A percentile compares a stretch with the other conserved stretches of the same genome.
These are phyloP conservation scores for Lipophrys pholis DNA, from an alignment of 2,113 vertebrate genomes.

Conservation along the genomic window DNA sequence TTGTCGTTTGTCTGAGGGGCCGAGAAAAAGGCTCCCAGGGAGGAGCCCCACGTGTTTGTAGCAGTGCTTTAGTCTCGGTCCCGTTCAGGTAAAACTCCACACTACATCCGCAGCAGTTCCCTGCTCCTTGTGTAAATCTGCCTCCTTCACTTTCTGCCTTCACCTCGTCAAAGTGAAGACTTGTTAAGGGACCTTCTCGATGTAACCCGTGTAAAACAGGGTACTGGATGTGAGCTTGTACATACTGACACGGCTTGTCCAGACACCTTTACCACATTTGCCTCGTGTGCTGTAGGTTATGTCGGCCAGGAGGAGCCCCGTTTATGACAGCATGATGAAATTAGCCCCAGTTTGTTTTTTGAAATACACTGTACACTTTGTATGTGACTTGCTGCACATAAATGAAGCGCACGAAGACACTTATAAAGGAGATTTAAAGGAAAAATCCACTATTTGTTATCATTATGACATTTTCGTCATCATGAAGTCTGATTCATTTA, in stretches of 20 bases:
- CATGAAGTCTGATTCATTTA: too few relatives aligned
- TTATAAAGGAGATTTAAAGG: conserved; percentile 43
- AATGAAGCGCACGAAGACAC: conserved; percentile 43
- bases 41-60: too few relatives aligned
- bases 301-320: conserved; percentile 49
- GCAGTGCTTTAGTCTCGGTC: conserved; percentile 41
- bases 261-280: conserved; percentile 50
- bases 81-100: conserved; percentile 51
- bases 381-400: conserved; percentile 62
- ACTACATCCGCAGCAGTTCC: conserved; percentile 19
- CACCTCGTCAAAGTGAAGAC: conserved; percentile 58
- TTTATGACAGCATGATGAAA: conserved; percentile 52
- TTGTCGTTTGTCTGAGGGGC: conserved; percentile 18
- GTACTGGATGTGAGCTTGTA: conserved; percentile 68
- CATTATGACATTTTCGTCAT: background rate
- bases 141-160: conserved; percentile 54
- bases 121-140: conserved; percentile 67
- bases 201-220: conserved; percentile 62
- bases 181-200: conserved; percentile 65
- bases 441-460: conserved; percentile 42
- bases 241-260: conserved; percentile 52
- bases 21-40: too few relatives aligned
- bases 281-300: conserved; percentile 63
- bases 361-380: conserved; percentile 75
- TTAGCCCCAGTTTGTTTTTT: conserved; percentile 34